Evolutionary conservation across 2,888 invertebrate genomes (phyloP).

Genomic region (Caenorhabditis sp.): DNA sequence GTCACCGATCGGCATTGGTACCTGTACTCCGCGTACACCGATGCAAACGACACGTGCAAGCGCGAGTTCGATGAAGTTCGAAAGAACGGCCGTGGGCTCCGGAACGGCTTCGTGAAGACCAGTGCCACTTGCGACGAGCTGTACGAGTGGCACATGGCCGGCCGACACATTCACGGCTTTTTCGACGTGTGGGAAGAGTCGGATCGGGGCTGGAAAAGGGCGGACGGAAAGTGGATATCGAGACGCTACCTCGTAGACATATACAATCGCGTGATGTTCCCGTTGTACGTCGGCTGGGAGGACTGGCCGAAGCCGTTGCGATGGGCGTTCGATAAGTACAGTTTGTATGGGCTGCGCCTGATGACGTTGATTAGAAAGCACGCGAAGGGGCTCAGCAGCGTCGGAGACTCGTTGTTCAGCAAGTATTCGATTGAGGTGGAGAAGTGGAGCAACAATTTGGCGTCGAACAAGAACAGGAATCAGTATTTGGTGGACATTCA

Average conservation of each 20-base stretch:
- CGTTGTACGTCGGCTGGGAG: not conserved
- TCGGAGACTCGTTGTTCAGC: not conserved
- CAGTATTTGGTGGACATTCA: not conserved
- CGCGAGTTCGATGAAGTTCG: too few relatives aligned
- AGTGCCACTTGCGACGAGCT: not conserved
- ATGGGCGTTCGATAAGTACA: slow-evolving; percentile 31
- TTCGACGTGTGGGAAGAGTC: slow-evolving; percentile 22
- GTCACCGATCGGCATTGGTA: not conserved
- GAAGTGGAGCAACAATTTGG: not conserved
- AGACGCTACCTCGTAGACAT: slow-evolving; percentile 33
- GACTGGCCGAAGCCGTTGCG: not conserved
- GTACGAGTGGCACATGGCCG: not conserved
- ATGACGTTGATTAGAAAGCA: slow-evolving; percentile 1
- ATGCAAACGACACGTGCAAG: not conserved
- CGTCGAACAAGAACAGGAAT: not conserved
- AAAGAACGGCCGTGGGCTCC: too few relatives aligned
- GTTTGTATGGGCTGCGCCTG: slow-evolving; percentile 13
- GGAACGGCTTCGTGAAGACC: not conserved
- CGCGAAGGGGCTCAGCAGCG: not conserved
- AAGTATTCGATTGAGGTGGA: not conserved
- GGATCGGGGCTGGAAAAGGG: not conserved
- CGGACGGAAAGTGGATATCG: slow-evolving; percentile 6
- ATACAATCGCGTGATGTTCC: slow-evolving; percentile 31
- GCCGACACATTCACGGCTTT: slow-evolving; percentile 34
- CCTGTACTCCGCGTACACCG: slow-evolving; percentile 2